A percentile compares a stretch with the other conserved stretches of the same genome.
Evolutionary conservation across 2,888 invertebrate genomes (phyloP).

Genomic region (Melitaea athalia): DNA sequence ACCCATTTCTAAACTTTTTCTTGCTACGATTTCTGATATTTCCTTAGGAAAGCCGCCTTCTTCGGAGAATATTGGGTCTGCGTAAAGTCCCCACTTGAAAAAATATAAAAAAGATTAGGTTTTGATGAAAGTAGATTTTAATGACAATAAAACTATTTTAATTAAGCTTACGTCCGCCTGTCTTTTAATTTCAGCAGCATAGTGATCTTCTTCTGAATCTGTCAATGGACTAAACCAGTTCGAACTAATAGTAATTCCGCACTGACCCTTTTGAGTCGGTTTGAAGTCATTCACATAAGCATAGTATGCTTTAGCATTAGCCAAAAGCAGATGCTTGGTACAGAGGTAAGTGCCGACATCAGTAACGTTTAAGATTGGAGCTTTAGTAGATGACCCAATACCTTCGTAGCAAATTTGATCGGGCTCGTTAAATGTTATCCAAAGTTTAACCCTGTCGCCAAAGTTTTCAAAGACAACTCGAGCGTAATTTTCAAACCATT

Average conservation of each 20-base stretch:
- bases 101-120: neutral
- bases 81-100: conserved; percentile 69
- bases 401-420: conserved; percentile 64
- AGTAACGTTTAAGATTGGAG: conserved; percentile 62
- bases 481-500: too few species aligned
- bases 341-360: conserved; percentile 77
- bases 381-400: conserved; percentile 62
- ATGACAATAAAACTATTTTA: neutral
- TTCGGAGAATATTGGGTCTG: conserved; percentile 73
- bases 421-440: conserved; percentile 84
- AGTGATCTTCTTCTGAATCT: conserved; percentile 57
- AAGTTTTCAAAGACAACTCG: too few species aligned
- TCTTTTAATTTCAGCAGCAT: conserved; percentile 55
- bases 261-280: conserved; percentile 48
- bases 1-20: conserved; percentile 56
- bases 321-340: conserved; percentile 72
- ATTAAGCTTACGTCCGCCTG: conserved; percentile 48
- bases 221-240: conserved; percentile 57
- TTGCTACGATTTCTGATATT: conserved; percentile 65
- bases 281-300: conserved; percentile 64
- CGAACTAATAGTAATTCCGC: conserved; percentile 52
- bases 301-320: conserved; percentile 78
- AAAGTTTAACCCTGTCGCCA: conserved; percentile 78
- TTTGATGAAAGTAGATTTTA: neutral
- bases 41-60: conserved; percentile 80